Percentiles rank a stretch among this genome's conserved stretches.
Evolutionary conservation across 2,888 invertebrate species (phyloP).

Genomic region (Cataglyphis livida): DNA sequence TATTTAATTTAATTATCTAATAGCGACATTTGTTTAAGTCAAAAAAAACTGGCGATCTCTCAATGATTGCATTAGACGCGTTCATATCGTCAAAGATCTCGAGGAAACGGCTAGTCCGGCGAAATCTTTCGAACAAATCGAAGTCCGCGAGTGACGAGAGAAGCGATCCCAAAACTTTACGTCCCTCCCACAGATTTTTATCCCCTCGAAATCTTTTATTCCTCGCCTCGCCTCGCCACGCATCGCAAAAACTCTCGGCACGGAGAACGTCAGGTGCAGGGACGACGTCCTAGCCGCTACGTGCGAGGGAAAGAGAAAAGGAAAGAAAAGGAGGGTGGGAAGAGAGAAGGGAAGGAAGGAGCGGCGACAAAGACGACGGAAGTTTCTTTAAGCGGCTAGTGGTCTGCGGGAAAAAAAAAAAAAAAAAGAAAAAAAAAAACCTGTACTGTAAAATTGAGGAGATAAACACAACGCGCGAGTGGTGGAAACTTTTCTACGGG

Average conservation of each 20-base stretch:
- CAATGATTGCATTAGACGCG: neutral
- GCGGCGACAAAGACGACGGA: conserved; percentile 63
- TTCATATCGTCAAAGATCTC: conserved; percentile 19
- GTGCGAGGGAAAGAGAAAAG: conserved; percentile 49
- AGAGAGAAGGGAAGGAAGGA: neutral
- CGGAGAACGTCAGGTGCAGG: conserved; percentile 69
- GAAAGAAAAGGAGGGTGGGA: neutral
- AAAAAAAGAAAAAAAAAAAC: conserved; percentile 29
- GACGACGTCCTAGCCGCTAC: conserved; percentile 60
- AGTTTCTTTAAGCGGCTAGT: conserved; percentile 67
- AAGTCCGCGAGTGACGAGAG: conserved; percentile 43
- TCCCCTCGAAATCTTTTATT: conserved; percentile 72
- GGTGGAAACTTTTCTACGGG: conserved; percentile 16
- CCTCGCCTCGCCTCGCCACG: conserved; percentile 56
- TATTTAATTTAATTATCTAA: neutral
- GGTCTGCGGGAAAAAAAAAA: conserved; percentile 40
- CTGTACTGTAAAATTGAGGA: conserved; percentile 49
- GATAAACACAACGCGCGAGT: conserved; percentile 33
- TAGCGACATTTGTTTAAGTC: neutral
- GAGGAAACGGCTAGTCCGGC: conserved; percentile 38
- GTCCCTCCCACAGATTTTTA: conserved; percentile 67
- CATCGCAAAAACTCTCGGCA: conserved; percentile 64
- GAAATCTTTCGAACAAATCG: conserved; percentile 48
- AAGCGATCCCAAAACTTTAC: conserved; percentile 63
- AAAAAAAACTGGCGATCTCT: neutral